Evolutionary conservation across 2,888 invertebrate species (phyloP).

Genomic region (Lathronympha strigana): DNA sequence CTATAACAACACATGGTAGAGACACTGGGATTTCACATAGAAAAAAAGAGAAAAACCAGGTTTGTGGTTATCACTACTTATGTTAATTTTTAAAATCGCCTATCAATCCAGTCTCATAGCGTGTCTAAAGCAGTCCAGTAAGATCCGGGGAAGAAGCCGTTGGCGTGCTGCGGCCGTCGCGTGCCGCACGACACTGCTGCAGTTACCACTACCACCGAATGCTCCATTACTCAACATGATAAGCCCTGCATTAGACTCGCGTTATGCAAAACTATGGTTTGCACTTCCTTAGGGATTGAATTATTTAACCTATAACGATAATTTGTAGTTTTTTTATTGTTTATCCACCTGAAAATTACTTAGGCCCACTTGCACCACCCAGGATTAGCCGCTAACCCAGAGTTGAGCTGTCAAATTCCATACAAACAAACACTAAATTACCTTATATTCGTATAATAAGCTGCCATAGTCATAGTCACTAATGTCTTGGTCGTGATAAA

Average conservation of each 20-base stretch:
- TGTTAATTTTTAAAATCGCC: not conserved
- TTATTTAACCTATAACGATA: constrained; percentile 10
- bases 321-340: not conserved
- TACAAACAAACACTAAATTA: no score
- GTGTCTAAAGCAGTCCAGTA: constrained; percentile 18
- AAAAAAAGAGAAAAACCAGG: no score
- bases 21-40: no score
- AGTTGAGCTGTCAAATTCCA: no score
- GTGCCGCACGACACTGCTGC: constrained; percentile 63
- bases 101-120: constrained; percentile 1
- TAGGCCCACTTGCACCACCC: no score
- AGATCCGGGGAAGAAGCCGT: constrained; percentile 28
- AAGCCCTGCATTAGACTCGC: constrained; percentile 32
- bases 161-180: constrained; percentile 47
- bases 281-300: constrained; percentile 30
- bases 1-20: no score
- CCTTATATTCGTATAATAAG: no score
- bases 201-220: constrained; percentile 56
- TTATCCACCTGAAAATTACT: no score
- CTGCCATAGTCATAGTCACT: not conserved
- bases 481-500: not conserved
- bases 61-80: no score
- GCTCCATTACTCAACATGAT: constrained; percentile 47
- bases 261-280: constrained; percentile 38
- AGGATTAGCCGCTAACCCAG: no score